phyloP scores from a whole-genome alignment of 2,888 invertebrate species.

The Nasonovia ribisnigri region DNA sequence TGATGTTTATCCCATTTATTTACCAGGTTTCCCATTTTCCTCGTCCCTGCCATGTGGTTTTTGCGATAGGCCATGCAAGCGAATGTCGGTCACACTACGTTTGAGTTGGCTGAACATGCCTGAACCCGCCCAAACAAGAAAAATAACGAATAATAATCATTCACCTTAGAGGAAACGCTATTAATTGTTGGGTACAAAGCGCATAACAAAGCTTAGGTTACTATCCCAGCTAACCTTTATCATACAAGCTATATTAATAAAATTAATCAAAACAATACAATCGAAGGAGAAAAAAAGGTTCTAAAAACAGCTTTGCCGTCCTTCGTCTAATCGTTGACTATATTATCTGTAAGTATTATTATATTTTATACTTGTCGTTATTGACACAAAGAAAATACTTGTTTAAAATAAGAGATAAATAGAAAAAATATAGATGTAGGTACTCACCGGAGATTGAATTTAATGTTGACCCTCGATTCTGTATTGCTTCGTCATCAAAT shows the following conservation, averaged over 20 bases:
- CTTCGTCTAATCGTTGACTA: background rate
- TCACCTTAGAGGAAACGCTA: slow-evolving; percentile 39
- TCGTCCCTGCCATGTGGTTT: slow-evolving; percentile 66
- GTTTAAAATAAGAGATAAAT: background rate
- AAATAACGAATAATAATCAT: slow-evolving; percentile 60
- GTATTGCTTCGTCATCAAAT: slow-evolving; percentile 78
- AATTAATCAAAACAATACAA: slow-evolving; percentile 7
- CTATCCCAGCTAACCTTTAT: background rate
- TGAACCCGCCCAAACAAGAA: slow-evolving; percentile 71
- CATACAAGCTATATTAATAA: slow-evolving; percentile 39
- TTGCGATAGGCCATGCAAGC: slow-evolving; percentile 72
- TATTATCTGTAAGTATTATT: slow-evolving; percentile 52
- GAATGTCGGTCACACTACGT: slow-evolving; percentile 89
- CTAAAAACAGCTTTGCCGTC: slow-evolving; percentile 13
- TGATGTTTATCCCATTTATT: slow-evolving; percentile 34
- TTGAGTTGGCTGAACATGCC: slow-evolving; percentile 90
- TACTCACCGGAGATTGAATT: slow-evolving; percentile 81
- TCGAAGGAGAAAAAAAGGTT: slow-evolving; percentile 9
- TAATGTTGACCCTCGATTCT: slow-evolving; percentile 75
- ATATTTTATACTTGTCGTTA: slow-evolving; percentile 28
- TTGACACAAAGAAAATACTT: slow-evolving; percentile 38
- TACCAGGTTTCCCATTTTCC: slow-evolving; percentile 66
- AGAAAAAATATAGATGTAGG: background rate
- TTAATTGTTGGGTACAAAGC: slow-evolving; percentile 49
- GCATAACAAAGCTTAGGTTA: slow-evolving; percentile 56